These are phyloP conservation scores for Poecilobothrus nobilitatus DNA, from an alignment of 2,888 invertebrate species.

Conservation along the genomic window DNA sequence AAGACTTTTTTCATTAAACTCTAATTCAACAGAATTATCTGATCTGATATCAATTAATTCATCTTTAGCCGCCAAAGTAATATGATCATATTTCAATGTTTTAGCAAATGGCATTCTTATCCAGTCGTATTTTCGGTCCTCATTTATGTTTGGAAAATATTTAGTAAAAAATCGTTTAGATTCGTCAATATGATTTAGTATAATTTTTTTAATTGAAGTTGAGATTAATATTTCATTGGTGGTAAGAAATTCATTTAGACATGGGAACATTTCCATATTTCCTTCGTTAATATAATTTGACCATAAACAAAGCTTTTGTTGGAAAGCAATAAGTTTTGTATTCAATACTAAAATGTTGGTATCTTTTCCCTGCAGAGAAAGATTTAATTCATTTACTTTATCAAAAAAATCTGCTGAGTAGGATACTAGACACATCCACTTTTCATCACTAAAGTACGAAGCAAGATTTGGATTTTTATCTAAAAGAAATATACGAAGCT, in stretches of 20 bases:
- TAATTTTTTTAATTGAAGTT: constrained; percentile 12
- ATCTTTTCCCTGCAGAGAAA: not conserved
- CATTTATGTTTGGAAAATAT: constrained; percentile 12
- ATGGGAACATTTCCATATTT: constrained; percentile 9
- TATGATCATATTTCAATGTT: constrained; percentile 12
- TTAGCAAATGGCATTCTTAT: constrained; percentile 13
- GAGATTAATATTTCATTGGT: constrained; percentile 8
- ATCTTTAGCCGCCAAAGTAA: constrained; percentile 15
- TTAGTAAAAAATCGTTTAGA: constrained; percentile 12
- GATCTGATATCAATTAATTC: constrained; percentile 17
- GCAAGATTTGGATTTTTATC: constrained; percentile 10
- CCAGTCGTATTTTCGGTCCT: constrained; percentile 9
- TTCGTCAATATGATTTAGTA: constrained; percentile 10
- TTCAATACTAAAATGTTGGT: constrained; percentile 5
- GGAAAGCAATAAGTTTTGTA: constrained; percentile 5
- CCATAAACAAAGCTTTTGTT: constrained; percentile 8
- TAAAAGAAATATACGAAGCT: constrained; percentile 11
- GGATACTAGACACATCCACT: not conserved
- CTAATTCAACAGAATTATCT: constrained; percentile 15
- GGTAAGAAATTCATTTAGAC: constrained; percentile 8
- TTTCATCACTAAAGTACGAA: constrained; percentile 10
- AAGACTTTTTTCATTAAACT: constrained; percentile 16
- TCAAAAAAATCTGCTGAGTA: constrained; percentile 9
- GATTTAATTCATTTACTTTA: constrained; percentile 11
- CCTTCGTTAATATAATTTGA: not conserved